phyloP scores from a whole-genome alignment of 2,888 invertebrate species.

The Chirona hameri region DNA sequence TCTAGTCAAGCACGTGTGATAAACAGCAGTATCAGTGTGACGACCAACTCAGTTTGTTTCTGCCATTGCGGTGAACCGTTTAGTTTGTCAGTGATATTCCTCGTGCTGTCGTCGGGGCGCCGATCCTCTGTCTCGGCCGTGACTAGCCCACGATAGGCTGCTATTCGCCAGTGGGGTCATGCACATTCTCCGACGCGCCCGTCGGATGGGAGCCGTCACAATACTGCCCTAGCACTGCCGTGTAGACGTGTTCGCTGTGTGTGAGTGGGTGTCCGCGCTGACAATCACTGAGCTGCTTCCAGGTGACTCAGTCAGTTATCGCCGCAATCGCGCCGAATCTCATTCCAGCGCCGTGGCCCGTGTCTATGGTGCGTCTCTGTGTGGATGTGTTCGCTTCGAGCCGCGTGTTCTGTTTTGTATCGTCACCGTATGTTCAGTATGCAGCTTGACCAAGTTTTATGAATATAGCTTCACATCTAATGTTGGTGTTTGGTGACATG shows the following conservation, averaged over 20 bases:
- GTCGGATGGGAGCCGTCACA: too few species aligned
- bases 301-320: background rate
- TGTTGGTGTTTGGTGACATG: too few species aligned
- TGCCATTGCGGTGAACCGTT: background rate
- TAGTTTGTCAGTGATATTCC: background rate
- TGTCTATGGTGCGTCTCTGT: background rate
- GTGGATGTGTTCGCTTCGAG: background rate
- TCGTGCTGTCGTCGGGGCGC: too few species aligned
- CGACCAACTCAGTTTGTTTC: background rate
- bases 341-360: background rate
- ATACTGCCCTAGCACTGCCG: too few species aligned
- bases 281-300: background rate
- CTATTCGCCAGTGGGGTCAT: too few species aligned
- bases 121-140: too few species aligned
- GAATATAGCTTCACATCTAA: background rate
- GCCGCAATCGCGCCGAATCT: background rate
- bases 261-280: background rate
- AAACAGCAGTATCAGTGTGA: background rate
- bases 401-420: background rate
- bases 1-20: background rate
- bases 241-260: too few species aligned
- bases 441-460: slow-evolving; percentile 7
- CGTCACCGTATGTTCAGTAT: background rate
- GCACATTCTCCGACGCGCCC: too few species aligned
- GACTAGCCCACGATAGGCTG: too few species aligned